Base-by-base conservation (phyloP, 2,113 vertebrate species). In the Pelusios castaneus region DNA sequence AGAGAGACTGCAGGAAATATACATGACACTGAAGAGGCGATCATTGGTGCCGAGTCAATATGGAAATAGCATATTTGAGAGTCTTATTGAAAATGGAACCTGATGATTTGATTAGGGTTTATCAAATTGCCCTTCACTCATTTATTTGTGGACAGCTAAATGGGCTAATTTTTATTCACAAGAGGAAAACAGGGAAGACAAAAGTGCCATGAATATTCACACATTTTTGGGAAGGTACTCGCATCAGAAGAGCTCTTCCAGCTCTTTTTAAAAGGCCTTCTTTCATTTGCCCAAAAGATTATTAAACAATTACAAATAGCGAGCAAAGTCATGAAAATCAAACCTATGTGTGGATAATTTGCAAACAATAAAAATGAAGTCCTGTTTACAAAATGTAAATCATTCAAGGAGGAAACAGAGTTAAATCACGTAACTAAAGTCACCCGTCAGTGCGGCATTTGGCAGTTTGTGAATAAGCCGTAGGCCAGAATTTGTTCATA, bases 121-220 rank as follows among this genome's bases (percentile, higher is more conserved):
- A 43, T 27, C 81, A 41, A 21, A 34, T 92, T 24, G 5, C 24
- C 54, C 88, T 95, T 89, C 75, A 96, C 87, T 94, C 41, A 77
- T 75, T 94, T 82, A 51, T 4, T 88, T 0, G 0, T 63, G 29
- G 88, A 92, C 83, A 94, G 82, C 75, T 95, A 85, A 55, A 82
- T 94, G 67, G 82, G 47, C 79, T 91, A 89, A 84, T 95, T 90
- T 55, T 92, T 86, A 92, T 95, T 93, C 89, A 89, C 67, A 86
- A 75, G 79, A 94, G 78, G 41, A 84, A 93, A 90, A 88, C 13
- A 56, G 3, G 27, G 55, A 81, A 89, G 49, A 91, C 83, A 88
- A 90, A 93, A 92, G 41, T 17, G 34, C 19, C 1, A 0, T 56
- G 34, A 85, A 47, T 76, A 51, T 16, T 90, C 83, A 19, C 47